Evolutionary conservation across 2,113 vertebrate genomes (phyloP).

Genomic region (Gorsachius goisagi): DNA sequence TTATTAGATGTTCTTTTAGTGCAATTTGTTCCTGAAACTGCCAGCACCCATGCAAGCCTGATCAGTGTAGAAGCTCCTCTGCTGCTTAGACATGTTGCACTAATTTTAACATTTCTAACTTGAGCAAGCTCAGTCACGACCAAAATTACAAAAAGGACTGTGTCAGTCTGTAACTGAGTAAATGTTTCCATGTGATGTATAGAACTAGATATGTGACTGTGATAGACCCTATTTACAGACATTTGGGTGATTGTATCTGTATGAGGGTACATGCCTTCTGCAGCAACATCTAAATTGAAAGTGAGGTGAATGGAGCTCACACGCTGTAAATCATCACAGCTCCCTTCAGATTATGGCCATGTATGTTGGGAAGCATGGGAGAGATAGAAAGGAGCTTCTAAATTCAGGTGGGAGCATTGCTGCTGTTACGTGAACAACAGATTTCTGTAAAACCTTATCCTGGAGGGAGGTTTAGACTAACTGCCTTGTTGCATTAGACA

Average conservation of each 20-base stretch:
- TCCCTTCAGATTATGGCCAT: background rate
- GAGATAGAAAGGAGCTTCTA: background rate
- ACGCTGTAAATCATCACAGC: background rate
- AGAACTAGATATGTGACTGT: background rate
- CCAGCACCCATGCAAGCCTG: background rate
- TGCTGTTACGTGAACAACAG: background rate
- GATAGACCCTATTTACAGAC: background rate
- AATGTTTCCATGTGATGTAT: background rate
- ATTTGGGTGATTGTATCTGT: background rate
- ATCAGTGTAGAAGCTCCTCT: background rate
- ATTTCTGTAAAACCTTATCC: background rate
- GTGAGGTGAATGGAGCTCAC: background rate
- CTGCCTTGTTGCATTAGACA: background rate
- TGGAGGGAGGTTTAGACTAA: background rate
- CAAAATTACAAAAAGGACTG: background rate
- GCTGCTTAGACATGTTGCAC: background rate
- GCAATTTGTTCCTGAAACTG: slow-evolving; percentile 2
- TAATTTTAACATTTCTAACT: background rate
- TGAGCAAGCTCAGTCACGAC: background rate
- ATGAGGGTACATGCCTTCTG: background rate
- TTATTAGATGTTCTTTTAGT: background rate
- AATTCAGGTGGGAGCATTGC: background rate
- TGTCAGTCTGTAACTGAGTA: background rate
- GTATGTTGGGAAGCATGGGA: background rate
- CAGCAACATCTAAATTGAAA: background rate